Evolutionary conservation across 1,140 invertebrate species (phyloP), one percentile per base, ranked within the genome.

Genomic region (Antheraea mylitta): DNA sequence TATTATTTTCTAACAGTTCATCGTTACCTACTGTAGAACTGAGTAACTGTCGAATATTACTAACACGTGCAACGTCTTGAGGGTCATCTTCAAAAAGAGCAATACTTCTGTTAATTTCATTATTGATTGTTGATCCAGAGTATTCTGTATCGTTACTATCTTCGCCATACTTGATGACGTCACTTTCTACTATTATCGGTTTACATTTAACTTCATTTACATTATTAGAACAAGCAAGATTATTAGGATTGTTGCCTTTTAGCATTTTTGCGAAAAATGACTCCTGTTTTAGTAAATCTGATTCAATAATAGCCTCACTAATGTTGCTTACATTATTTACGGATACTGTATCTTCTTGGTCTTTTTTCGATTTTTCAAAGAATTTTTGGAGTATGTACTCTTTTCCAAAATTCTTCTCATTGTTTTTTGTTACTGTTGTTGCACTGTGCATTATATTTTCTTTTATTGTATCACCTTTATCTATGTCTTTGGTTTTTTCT

Each of bases 251-350:
- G 53, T 62, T 48, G 42, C 59, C 60, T 64, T 86, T 86, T 69
- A 93, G 85, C 74, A 89, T 93, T 69, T 87, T 92, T 0, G 80
- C 84, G 80, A 93, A 93, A 73, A 93, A 93, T 6, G 92, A 93
- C 73, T 90, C 87, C 68, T 90, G 89, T 68, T 85, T 83, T 58
- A 89, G 78, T 67, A 90, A 75, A 45, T 72, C 78, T 18, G 87
- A 73, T 77, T 86, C 76, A 58, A 84, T 19, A 16, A 70, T 60
- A 30, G 63, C 61, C n/a, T 72, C 65, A 48, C 18, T 19, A 19
- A 18, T 66, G 10, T 30, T 30, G 22, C 22, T 11, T 59, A n/a
- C 13, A n/a, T 9, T 1, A 0, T 66, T 30, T 38, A 3, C 22
- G 0, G 64, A 58, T 36, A n/a, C 36, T 59, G 11, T 22, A 18